Evolutionary conservation across 2,113 vertebrate species (phyloP), one percentile per base, ranked within the genome.

Genomic region (Anarrhichthys ocellatus): DNA sequence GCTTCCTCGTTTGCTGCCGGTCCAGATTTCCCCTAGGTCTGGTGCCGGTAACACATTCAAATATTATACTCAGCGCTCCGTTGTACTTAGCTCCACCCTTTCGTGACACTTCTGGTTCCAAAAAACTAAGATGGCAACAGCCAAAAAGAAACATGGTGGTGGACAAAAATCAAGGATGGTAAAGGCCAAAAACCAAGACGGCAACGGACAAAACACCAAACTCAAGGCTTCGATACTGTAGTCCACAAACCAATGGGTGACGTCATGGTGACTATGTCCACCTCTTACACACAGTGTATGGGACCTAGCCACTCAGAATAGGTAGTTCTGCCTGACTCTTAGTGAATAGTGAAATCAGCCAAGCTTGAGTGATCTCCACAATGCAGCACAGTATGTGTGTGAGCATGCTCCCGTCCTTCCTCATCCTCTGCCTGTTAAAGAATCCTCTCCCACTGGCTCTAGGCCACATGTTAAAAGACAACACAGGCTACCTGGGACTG

Each of bases 391-490:
- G 13, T 29, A 18, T 40, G 5, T 50, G 34, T 61, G 61, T 17
- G 2, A 24, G n/a, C 27, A 44, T 15, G 2, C 32, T 54, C 50
- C 9, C 40, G 54, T 76, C 18, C 48, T 13, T 5, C 9, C 22
- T 67, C 42, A 62, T 29, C 42, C 27, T 59, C 52, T 20, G 38
- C 6, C 73, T 46, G 44, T 78, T 27, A 78, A 76, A 61, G 40
- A 67, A 48, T 65, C 22, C 13, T 66, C 77, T 83, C 77, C 82
- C 63, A 77, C 88, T 88, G 90, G 89, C 89, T 84, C 68, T 42
- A 78, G 91, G 88, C 84, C 87, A 82, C 81, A 80, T 83, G 87
- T 91, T 92, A 90, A 92, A 88, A 93, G 87, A 85, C 91, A 89
- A 82, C 85, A 81, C 84, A 78, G 75, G 79, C 56, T 81, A 85